These are phyloP conservation scores for Lithobates sylvaticus DNA, from an alignment of 2,797 vertebrate species.

Conservation along the genomic window DNA sequence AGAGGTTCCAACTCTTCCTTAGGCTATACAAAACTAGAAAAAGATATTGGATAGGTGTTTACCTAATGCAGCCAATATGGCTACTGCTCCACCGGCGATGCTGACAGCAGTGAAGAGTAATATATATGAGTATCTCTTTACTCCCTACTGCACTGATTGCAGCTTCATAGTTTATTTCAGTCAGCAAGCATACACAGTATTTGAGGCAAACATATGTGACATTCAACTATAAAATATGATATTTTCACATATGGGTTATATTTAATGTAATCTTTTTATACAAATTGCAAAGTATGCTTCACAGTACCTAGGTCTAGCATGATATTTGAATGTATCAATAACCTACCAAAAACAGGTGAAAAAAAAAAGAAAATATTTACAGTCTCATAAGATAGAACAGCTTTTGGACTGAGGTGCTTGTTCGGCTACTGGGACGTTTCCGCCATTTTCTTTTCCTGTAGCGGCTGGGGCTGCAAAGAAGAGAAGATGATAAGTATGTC, in stretches of 20 bases:
- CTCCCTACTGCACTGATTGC: conserved; percentile 8
- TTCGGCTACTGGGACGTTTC: conserved; percentile 47
- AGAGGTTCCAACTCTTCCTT: not conserved
- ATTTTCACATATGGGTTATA: not conserved
- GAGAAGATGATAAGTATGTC: not conserved
- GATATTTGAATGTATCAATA: conserved; percentile 4
- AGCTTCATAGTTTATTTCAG: conserved; percentile 21
- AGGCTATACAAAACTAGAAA: too few species aligned
- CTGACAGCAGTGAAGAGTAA: not conserved
- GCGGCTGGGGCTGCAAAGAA: conserved; percentile 46
- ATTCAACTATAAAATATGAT: conserved; percentile 21
- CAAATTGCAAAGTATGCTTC: conserved; percentile 31
- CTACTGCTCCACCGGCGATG: not conserved
- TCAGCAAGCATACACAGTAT: not conserved
- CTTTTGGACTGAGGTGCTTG: conserved; percentile 66
- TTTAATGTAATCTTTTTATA: conserved; percentile 17
- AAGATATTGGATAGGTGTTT: not conserved
- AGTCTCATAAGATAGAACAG: conserved; percentile 69
- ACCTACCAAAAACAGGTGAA: conserved; percentile 25
- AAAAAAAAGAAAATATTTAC: conserved; percentile 50
- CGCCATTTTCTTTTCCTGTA: conserved; percentile 52
- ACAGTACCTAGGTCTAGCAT: conserved; percentile 9
- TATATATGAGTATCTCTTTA: not conserved
- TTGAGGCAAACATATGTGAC: not conserved
- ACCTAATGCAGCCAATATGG: not conserved